These are phyloP conservation scores for Boloria selene DNA, from an alignment of 2,888 invertebrate species.

Conservation along the genomic window DNA sequence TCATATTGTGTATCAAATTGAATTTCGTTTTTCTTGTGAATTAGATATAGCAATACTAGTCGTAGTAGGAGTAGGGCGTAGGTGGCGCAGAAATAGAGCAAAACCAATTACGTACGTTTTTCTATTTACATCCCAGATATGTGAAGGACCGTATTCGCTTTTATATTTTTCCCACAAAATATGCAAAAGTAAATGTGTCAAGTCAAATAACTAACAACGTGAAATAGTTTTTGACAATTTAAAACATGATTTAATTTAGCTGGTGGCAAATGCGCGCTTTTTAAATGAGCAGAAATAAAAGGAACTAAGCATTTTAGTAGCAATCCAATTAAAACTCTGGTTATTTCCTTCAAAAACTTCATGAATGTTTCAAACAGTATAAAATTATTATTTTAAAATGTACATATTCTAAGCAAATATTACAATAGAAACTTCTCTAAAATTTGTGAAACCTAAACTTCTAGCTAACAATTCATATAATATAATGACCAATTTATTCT, in stretches of 20 bases:
- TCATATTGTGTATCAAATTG: not conserved
- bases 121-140: conserved; percentile 32
- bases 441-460: conserved; percentile 7
- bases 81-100: conserved; percentile 32
- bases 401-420: no score
- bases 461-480: conserved; percentile 10
- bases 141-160: conserved; percentile 29
- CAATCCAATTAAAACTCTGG: conserved; percentile 13
- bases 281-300: conserved; percentile 10
- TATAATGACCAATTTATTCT: conserved; percentile 14
- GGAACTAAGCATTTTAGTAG: conserved; percentile 8
- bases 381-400: no score
- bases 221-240: conserved; percentile 19
- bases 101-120: conserved; percentile 36
- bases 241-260: conserved; percentile 13
- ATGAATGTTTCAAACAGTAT: not conserved
- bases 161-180: conserved; percentile 28
- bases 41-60: conserved; percentile 20
- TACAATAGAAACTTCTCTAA: not conserved
- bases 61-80: conserved; percentile 24
- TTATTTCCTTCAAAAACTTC: conserved; percentile 10
- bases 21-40: conserved; percentile 10
- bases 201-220: conserved; percentile 11
- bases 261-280: conserved; percentile 16
- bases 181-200: conserved; percentile 23